Percentiles rank a stretch among this genome's conserved stretches.
These are phyloP conservation scores for Enchytraeus crypticus DNA, from an alignment of 2,888 invertebrate species.

Conservation along the genomic window DNA sequence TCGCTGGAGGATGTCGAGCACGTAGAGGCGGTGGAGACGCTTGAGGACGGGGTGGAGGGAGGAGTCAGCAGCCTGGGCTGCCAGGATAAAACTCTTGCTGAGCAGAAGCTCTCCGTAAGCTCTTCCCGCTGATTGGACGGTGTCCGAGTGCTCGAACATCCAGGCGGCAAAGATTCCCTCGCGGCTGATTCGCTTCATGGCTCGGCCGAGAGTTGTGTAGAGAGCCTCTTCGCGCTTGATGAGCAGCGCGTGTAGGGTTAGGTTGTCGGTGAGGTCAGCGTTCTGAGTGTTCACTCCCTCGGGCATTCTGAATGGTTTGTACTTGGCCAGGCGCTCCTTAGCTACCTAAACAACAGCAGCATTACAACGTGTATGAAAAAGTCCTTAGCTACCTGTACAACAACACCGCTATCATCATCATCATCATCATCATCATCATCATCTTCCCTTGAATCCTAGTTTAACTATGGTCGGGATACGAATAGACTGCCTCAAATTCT, in stretches of 20 bases:
- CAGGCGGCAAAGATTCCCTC: conserved; percentile 29
- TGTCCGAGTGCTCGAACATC: conserved; percentile 32
- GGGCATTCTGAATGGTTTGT: conserved; percentile 16
- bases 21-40: conserved; percentile 26
- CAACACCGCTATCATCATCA: too few species aligned
- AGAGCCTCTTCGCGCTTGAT: conserved; percentile 21
- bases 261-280: conserved; percentile 9
- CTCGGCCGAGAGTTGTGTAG: conserved; percentile 22
- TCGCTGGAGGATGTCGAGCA: conserved; percentile 23
- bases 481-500: too few species aligned
- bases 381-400: background rate
- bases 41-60: conserved; percentile 20
- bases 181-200: conserved; percentile 25
- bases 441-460: too few species aligned
- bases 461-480: too few species aligned
- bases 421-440: too few species aligned
- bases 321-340: conserved; percentile 28
- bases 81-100: conserved; percentile 24
- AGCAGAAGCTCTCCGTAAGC: conserved; percentile 27
- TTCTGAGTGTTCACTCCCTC: conserved; percentile 6
- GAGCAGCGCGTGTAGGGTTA: conserved; percentile 23
- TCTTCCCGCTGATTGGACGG: conserved; percentile 26
- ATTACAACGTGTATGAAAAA: background rate
- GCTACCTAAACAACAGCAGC: conserved; percentile 12
- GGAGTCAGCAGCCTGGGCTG: conserved; percentile 17